Percentiles rank a stretch among this genome's conserved stretches.
Conservation (phyloP, 2,888 invertebrate genomes). For the Dyspetes luteomarginatus region DNA sequence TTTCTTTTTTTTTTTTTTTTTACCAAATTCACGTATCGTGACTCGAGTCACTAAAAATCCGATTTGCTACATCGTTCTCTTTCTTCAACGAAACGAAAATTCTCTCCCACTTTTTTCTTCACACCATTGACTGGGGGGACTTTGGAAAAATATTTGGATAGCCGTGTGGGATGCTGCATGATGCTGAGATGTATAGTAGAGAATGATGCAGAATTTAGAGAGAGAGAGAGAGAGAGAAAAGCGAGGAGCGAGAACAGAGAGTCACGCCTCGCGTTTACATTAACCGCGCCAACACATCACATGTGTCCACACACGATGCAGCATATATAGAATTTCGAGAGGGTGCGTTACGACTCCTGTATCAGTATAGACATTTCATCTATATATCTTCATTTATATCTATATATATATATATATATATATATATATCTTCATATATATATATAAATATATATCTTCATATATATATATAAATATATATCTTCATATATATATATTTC, state of each 20-base stretch:
- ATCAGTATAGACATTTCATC: constrained; percentile 15
- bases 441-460: too few relatives aligned
- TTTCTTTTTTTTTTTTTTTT: too few relatives aligned
- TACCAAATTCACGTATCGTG: constrained; percentile 17
- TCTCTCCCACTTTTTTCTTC: background rate
- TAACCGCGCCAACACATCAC: constrained; percentile 58
- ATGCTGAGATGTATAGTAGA: constrained; percentile 14
- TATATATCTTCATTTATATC: background rate
- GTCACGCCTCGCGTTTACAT: constrained; percentile 62
- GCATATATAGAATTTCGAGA: background rate
- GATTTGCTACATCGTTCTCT: background rate
- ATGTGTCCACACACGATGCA: constrained; percentile 40
- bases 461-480: too few relatives aligned
- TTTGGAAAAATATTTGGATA: constrained; percentile 61
- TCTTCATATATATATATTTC: too few relatives aligned
- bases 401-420: too few relatives aligned
- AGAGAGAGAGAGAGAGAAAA: constrained; percentile 1
- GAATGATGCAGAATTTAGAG: constrained; percentile 14
- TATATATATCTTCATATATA: too few relatives aligned
- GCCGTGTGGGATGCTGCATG: constrained; percentile 43
- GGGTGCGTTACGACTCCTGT: constrained; percentile 49
- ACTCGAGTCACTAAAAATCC: constrained; percentile 24
- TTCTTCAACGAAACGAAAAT: background rate
- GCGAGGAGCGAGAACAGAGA: constrained; percentile 16
- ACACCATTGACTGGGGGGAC: constrained; percentile 38